A percentile compares a stretch with the other conserved stretches of the same genome.
Conservation (phyloP, 2,888 invertebrate species). For the Dryocosmus kuriphilus region DNA sequence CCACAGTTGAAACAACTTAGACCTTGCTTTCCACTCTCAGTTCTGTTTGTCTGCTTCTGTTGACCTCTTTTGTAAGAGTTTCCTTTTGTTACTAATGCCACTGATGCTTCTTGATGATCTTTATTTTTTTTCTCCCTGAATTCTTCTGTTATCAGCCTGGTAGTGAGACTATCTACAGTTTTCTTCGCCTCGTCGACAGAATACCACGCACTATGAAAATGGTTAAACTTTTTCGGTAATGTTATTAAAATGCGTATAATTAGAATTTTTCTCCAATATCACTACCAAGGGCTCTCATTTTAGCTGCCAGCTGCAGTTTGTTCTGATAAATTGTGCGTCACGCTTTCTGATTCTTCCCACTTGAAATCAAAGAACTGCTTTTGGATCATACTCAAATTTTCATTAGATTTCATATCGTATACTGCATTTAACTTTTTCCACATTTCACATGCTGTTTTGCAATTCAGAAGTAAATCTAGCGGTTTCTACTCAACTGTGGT, state of each 20-base stretch:
- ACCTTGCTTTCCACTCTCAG: slow-evolving; percentile 19
- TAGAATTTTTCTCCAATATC: slow-evolving; percentile 50
- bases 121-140: neutral
- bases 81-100: neutral
- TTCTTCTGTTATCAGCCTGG: slow-evolving; percentile 39
- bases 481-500: slow-evolving; percentile 56
- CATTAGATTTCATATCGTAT: slow-evolving; percentile 53
- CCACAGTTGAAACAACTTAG: slow-evolving; percentile 23
- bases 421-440: slow-evolving; percentile 53
- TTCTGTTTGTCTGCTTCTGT: neutral
- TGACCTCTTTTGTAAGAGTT: neutral
- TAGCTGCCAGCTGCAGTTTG: slow-evolving; percentile 48
- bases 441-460: slow-evolving; percentile 54
- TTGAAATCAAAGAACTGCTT: slow-evolving; percentile 57
- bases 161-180: slow-evolving; percentile 38
- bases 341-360: slow-evolving; percentile 45
- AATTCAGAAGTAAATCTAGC: slow-evolving; percentile 54
- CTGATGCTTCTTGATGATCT: slow-evolving; percentile 3
- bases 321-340: slow-evolving; percentile 49
- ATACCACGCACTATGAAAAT: slow-evolving; percentile 46
- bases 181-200: slow-evolving; percentile 39
- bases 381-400: slow-evolving; percentile 51
- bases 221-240: slow-evolving; percentile 39
- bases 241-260: slow-evolving; percentile 51
- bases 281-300: slow-evolving; percentile 50